A percentile compares a stretch with the other conserved stretches of the same genome.
Evolutionary conservation across 2,113 vertebrate species (phyloP).

Genomic region (Anarrhichthys ocellatus): DNA sequence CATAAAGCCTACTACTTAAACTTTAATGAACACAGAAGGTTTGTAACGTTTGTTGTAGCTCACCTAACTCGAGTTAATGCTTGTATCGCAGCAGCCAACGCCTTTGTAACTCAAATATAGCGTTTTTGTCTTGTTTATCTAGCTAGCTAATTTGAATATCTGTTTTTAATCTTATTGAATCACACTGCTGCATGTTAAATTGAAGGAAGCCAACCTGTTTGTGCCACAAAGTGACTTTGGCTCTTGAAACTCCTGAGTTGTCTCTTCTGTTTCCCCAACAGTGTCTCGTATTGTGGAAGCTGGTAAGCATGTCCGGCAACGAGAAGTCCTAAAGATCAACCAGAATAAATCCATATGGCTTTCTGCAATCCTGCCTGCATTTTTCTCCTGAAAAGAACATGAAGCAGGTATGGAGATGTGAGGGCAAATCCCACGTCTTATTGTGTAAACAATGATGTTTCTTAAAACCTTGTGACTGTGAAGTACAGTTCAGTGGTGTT

Average conservation of each 20-base stretch:
- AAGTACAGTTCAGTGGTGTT: constrained; percentile 59
- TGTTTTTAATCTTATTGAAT: background rate
- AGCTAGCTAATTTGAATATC: background rate
- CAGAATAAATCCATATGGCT: constrained; percentile 83
- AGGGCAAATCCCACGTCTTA: background rate
- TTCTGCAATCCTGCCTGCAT: constrained; percentile 84
- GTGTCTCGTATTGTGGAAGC: constrained; percentile 90
- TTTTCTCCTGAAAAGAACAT: constrained; percentile 91
- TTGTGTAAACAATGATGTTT: constrained; percentile 37
- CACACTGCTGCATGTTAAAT: background rate
- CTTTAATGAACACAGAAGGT: background rate
- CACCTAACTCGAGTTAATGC: constrained; percentile 10
- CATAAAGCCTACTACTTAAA: background rate
- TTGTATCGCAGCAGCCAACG: constrained; percentile 44
- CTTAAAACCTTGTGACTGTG: constrained; percentile 53
- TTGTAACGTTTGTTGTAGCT: background rate
- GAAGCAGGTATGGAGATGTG: constrained; percentile 78
- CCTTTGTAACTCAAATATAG: constrained; percentile 15
- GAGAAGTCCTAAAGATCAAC: constrained; percentile 79
- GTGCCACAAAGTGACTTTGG: background rate
- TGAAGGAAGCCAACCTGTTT: background rate
- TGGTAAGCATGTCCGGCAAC: constrained; percentile 88
- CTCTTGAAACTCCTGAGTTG: background rate
- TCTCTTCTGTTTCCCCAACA: constrained; percentile 56
- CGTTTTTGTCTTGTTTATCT: constrained; percentile 20